Evolutionary conservation across 2,797 vertebrate species (phyloP).

Genomic region (Megalops cyprinoides): DNA sequence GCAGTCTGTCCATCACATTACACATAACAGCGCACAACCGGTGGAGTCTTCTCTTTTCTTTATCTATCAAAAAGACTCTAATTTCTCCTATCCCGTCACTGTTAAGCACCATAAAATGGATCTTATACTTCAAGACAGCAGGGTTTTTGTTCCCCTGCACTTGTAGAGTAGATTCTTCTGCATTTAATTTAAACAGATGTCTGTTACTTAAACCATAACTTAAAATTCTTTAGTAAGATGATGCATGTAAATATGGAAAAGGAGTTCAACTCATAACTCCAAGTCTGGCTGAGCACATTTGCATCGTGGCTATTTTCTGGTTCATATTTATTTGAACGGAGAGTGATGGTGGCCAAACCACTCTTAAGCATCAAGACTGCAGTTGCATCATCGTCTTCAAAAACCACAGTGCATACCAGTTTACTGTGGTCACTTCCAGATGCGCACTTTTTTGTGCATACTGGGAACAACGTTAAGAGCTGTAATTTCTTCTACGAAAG

Average conservation of each 20-base stretch:
- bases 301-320: neutral
- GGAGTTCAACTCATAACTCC: neutral
- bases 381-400: slow-evolving; percentile 83
- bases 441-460: too few relatives aligned
- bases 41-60: neutral
- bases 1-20: neutral
- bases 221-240: neutral
- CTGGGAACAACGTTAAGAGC: neutral
- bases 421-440: too few relatives aligned
- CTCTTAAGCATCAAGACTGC: slow-evolving; percentile 69
- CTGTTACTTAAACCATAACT: neutral
- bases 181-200: neutral
- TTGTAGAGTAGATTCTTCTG: too few relatives aligned
- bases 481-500: neutral
- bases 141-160: too few relatives aligned
- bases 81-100: too few relatives aligned
- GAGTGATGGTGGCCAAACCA: slow-evolving; percentile 60
- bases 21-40: neutral
- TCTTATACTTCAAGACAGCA: too few relatives aligned
- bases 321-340: neutral
- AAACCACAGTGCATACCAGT: too few relatives aligned
- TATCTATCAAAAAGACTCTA: too few relatives aligned
- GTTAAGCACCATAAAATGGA: too few relatives aligned
- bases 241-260: neutral
- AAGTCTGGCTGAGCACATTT: neutral